Evolutionary conservation across 2,113 vertebrate genomes (phyloP).

Genomic region (Hepsetus odoe): DNA sequence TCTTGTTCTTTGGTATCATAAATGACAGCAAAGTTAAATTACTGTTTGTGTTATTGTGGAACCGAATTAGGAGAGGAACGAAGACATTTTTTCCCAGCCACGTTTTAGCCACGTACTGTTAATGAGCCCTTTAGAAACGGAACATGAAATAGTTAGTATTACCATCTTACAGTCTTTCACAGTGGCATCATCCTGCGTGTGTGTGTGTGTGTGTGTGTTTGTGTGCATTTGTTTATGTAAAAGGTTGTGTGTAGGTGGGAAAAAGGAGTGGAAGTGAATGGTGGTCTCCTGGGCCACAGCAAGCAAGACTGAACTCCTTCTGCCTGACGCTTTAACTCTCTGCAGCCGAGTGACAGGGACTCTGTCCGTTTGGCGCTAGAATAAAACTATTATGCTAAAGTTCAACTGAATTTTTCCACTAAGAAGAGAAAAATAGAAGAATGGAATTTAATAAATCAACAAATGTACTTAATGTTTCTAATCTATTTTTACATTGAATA

Average conservation of each 20-base stretch:
- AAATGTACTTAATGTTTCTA: no score
- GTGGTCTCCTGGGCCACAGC: not conserved
- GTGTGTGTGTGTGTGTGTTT: not conserved
- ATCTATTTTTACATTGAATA: no score
- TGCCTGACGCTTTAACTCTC: not conserved
- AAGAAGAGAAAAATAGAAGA: no score
- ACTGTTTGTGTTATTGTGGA: not conserved
- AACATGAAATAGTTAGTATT: constrained; percentile 9
- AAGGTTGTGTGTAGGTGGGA: not conserved
- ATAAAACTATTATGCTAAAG: not conserved
- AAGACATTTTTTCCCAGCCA: not conserved
- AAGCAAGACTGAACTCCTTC: not conserved
- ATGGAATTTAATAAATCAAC: no score
- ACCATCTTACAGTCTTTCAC: not conserved
- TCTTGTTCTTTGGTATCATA: constrained; percentile 12
- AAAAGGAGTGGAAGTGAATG: not conserved
- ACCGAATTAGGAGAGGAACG: not conserved
- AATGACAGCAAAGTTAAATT: not conserved
- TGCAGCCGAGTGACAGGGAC: not conserved
- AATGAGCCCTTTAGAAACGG: not conserved
- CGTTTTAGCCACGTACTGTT: not conserved
- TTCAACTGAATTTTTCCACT: not conserved
- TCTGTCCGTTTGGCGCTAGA: not conserved
- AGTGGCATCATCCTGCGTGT: not conserved
- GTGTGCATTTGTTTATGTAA: not conserved